A percentile compares a stretch with the other conserved stretches of the same genome.
These are phyloP conservation scores for Edolisoma coerulescens DNA, from an alignment of 2,113 vertebrate genomes.

Conservation along the genomic window DNA sequence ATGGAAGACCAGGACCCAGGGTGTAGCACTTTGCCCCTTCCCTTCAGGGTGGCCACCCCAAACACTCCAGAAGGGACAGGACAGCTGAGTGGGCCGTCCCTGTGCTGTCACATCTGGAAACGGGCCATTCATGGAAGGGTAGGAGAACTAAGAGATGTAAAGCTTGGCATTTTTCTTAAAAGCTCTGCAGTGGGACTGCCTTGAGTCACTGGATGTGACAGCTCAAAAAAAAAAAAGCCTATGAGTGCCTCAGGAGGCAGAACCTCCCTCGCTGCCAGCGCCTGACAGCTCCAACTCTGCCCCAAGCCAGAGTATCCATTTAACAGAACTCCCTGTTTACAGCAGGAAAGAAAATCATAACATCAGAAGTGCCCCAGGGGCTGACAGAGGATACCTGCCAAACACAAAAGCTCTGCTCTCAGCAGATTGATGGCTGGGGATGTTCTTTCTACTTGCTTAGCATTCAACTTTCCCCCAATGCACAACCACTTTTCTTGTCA, in stretches of 20 bases:
- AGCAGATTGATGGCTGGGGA: not conserved
- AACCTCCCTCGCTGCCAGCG: not conserved
- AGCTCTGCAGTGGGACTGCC: not conserved
- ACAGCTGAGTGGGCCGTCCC: not conserved
- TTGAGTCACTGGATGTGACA: not conserved
- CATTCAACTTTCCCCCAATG: not conserved
- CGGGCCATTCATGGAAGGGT: not conserved
- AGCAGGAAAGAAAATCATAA: not conserved
- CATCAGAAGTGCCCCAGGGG: not conserved
- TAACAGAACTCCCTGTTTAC: constrained; percentile 13
- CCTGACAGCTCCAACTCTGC: not conserved
- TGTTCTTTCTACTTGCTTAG: constrained; percentile 5
- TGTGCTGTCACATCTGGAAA: not conserved
- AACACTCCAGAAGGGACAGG: not conserved
- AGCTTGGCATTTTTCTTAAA: not conserved
- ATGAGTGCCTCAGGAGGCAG: not conserved
- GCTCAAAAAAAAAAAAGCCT: not conserved
- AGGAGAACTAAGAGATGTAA: not conserved
- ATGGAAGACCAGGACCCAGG: not conserved
- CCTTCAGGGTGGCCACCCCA: not conserved
- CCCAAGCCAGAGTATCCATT: not conserved
- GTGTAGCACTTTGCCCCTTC: not conserved
- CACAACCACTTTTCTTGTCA: not conserved
- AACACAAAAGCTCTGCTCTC: constrained; percentile 22
- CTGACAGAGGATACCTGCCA: constrained; percentile 29